Percentiles rank a stretch among this genome's conserved stretches.
Evolutionary conservation across 1,140 invertebrate genomes (phyloP).

Genomic region (Neotoxoptera formosana): DNA sequence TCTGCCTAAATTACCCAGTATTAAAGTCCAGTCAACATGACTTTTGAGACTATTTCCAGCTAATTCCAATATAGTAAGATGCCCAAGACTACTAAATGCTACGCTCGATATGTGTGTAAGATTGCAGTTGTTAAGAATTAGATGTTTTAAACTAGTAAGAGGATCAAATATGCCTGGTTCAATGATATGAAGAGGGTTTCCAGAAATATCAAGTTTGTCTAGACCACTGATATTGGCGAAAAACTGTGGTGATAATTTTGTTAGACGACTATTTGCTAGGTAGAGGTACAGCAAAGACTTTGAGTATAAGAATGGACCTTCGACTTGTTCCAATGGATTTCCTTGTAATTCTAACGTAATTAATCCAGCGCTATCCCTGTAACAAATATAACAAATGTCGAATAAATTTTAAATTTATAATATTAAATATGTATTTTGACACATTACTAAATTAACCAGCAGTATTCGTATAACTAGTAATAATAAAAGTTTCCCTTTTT

Average conservation of each 20-base stretch:
- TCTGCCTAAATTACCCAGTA: slow-evolving; percentile 69
- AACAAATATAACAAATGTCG: slow-evolving; percentile 58
- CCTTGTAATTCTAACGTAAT: slow-evolving; percentile 75
- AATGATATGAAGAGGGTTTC: slow-evolving; percentile 71
- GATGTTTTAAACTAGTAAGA: slow-evolving; percentile 70
- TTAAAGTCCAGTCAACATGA: slow-evolving; percentile 69
- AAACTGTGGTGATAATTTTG: slow-evolving; percentile 69
- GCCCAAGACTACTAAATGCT: slow-evolving; percentile 68
- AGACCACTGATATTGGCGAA: slow-evolving; percentile 73
- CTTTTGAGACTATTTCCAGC: slow-evolving; percentile 69
- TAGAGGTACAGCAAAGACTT: slow-evolving; percentile 73
- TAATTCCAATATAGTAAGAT: slow-evolving; percentile 72
- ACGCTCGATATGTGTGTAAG: slow-evolving; percentile 69
- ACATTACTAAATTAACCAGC: not conserved
- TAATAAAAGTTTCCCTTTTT: not conserved
- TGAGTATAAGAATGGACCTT: slow-evolving; percentile 73
- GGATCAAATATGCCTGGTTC: slow-evolving; percentile 70
- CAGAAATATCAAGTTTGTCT: slow-evolving; percentile 73
- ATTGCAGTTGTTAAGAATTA: slow-evolving; percentile 73
- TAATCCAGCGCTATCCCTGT: slow-evolving; percentile 73
- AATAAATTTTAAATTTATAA: not conserved
- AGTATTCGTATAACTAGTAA: not conserved
- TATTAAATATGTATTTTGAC: not conserved
- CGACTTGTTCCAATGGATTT: slow-evolving; percentile 71
- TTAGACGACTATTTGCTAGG: slow-evolving; percentile 71